Evolutionary conservation across 2,113 vertebrate genomes (phyloP).

Genomic region (Brienomyrus longianalis): DNA sequence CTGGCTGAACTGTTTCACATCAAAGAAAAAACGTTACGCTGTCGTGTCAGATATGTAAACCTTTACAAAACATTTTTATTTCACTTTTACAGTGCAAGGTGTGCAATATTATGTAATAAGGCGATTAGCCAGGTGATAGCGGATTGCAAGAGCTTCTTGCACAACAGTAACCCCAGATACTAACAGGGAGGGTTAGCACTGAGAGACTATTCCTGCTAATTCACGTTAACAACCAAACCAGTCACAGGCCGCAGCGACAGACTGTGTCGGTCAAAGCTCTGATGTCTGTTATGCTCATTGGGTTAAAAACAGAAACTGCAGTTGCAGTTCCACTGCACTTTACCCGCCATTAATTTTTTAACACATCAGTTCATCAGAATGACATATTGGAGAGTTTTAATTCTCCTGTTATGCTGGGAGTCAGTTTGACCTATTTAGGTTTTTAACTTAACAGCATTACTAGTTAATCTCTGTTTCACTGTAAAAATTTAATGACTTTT

Average conservation of each 20-base stretch:
- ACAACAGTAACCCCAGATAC: background rate
- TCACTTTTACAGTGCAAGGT: background rate
- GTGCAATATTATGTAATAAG: background rate
- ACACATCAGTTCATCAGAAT: background rate
- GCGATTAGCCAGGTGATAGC: background rate
- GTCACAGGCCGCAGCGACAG: background rate
- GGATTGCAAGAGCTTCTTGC: background rate
- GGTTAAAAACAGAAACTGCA: background rate
- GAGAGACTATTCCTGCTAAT: background rate
- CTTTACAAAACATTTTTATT: background rate
- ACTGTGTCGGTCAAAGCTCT: background rate
- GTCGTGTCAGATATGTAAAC: background rate
- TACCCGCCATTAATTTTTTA: background rate
- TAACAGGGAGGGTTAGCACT: background rate
- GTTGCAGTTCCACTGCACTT: background rate
- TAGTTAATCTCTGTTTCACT: background rate
- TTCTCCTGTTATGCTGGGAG: background rate
- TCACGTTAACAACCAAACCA: background rate
- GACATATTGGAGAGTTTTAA: slow-evolving; percentile 3
- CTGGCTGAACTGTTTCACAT: background rate
- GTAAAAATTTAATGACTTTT: slow-evolving; percentile 3
- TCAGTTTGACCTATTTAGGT: slow-evolving; percentile 1
- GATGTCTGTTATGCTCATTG: background rate
- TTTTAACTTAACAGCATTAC: slow-evolving; percentile 1
- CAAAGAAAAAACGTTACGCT: background rate